Evolutionary conservation across 2,113 vertebrate genomes (phyloP), one percentile per base, ranked within the genome.

Genomic region (Notiomystis cincta): DNA sequence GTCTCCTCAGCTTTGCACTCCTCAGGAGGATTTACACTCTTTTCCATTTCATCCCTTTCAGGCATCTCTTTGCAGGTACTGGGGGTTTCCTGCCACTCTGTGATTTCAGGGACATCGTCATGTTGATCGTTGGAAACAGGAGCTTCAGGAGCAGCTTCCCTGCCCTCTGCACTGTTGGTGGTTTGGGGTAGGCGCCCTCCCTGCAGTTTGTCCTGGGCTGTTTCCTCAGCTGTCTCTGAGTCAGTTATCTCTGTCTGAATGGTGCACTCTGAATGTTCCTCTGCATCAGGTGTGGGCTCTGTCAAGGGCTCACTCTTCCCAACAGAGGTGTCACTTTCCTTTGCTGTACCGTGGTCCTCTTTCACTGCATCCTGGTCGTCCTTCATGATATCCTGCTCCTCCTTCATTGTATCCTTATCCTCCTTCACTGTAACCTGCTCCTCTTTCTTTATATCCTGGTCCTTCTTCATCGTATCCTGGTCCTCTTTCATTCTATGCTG

Each of bases 271-370:
- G 7, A 37, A 1, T 14, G 50, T 17, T 81, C 95, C 35, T 95
- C 83, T 4, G 38, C 61, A 6, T 84, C 92, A 33, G 56, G 24
- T 10, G 81, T 85, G 77, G 95, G 58, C 89, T 97, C 97, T 66
- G 94, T 56, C 28, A 90, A 87, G 65, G 97, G 82, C 57, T 93
- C 87, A 2, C 94, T 95, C 80, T 97, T 95, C 65, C 30, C 91
- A 56, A n/a, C 15, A 17, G 97, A 82, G 24, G 7, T 21, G 4
- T 40, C 21, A 4, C 75, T 61, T 62, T 93, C 85, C 42, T 93
- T 93, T 15, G 4, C 75, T 9, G 18, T 23, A 14, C 72, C 72
- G 9, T 67, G 65, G 17, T 75, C 87, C 30, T 79, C 56, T 5
- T 54, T 91, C 12, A 3, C 69, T 4, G 5, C 9, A 22, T 67